Conservation (phyloP, 2,113 vertebrate genomes). For the Nothobranchius kuhntae region DNA sequence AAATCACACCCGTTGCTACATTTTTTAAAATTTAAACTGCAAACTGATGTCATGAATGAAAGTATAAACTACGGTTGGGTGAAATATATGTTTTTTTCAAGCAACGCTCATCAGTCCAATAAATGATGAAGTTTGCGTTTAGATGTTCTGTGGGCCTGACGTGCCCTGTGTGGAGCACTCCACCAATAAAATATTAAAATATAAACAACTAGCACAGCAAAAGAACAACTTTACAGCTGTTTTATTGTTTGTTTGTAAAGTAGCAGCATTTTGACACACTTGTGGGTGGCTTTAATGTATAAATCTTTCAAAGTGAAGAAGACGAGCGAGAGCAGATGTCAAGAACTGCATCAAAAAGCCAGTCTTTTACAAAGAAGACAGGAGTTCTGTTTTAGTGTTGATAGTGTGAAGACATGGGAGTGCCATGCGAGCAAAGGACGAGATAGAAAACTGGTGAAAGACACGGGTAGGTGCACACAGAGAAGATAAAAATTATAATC, state of each 20-base stretch:
- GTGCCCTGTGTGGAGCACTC: no score
- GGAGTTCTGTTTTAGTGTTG: no score
- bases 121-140: no score
- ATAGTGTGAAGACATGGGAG: no score
- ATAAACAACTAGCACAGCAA: background rate
- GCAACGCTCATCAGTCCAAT: no score
- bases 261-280: background rate
- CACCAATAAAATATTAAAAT: no score
- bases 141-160: no score
- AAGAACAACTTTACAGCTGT: slow-evolving; percentile 2
- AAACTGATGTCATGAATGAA: background rate
- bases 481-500: background rate
- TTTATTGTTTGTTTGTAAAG: slow-evolving; percentile 9
- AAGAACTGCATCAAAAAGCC: slow-evolving; percentile 4
- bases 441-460: background rate
- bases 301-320: slow-evolving; percentile 11
- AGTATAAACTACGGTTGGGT: background rate
- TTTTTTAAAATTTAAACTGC: slow-evolving; percentile 1
- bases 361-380: no score
- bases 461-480: background rate
- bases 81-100: background rate
- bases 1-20: background rate
- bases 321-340: background rate
- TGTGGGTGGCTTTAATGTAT: slow-evolving; percentile 12
- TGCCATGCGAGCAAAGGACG: background rate